Evolutionary conservation across 2,888 invertebrate genomes (phyloP), one percentile per base, ranked within the genome.

Genomic region (Schizotus pectinicornis): DNA sequence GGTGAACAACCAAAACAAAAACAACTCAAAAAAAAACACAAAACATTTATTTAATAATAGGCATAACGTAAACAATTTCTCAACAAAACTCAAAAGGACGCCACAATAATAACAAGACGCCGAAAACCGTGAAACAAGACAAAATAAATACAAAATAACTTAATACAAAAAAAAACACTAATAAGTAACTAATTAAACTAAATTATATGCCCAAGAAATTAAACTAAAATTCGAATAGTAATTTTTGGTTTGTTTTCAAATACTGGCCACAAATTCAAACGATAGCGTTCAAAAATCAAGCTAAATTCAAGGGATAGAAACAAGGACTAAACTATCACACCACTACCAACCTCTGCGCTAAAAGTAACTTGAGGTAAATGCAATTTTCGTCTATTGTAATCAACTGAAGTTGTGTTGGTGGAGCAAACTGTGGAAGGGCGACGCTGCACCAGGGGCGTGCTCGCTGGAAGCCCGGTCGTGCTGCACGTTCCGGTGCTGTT

Each of bases 341-440:
- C 92, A 72, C 86, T 89, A 90, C 93, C 92, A 87, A 94, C 93
- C 93, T 94, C 93, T 79, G 91, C 89, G 76, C 88, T 92, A 81
- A 93, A 93, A 49, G 93, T 91, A 77, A 94, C 91, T 82, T 91
- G 91, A 12, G 91, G 90, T 71, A 91, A 81, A 70, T 90, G 86
- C 13, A 90, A 82, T 72, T 88, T 86, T 78, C 88, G 84, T 71
- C 86, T 79, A 67, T 78, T 79, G 61, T 80, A 79, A 59, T 82
- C 81, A 22, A 69, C 64, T 6, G 78, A 74, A 36, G 78, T 74
- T 63, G 88, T 86, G 59, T 89, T 87, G 51, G 83, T 84, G 7
- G 90, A 90, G 73, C 89, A 89, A 30, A 88, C 88, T 0, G 89
- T 90, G 6, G 88, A 88, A 1, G 89, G 87, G 11, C 88, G 80